Conservation (phyloP, 2,113 vertebrate species). For the Megalops atlanticus region DNA sequence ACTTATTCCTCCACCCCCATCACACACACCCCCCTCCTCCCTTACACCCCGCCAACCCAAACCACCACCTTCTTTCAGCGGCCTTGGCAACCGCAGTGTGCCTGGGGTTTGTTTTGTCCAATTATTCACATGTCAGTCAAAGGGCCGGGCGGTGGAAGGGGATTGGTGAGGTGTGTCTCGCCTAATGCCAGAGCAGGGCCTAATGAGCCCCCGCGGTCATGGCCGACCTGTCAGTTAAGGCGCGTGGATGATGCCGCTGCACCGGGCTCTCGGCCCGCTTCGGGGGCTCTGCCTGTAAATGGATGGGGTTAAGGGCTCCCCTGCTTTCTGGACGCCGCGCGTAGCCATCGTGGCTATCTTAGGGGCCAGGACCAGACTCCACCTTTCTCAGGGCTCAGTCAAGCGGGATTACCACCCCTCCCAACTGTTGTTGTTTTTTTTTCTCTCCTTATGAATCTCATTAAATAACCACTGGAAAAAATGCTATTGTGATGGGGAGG, state of each 20-base stretch:
- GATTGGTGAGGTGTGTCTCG: conserved; percentile 70
- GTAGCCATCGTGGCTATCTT: conserved; percentile 32
- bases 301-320: conserved; percentile 8
- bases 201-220: conserved; percentile 73
- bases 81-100: conserved; percentile 55
- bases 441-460: conserved; percentile 18
- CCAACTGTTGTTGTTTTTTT: not conserved
- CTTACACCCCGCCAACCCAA: not conserved
- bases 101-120: conserved; percentile 75
- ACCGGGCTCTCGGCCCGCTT: conserved; percentile 55
- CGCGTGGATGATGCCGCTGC: conserved; percentile 51
- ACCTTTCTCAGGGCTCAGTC: conserved; percentile 24
- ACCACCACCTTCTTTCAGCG: conserved; percentile 38
- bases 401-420: conserved; percentile 14
- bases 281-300: conserved; percentile 32
- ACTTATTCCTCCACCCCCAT: not conserved
- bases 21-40: not conserved
- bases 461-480: conserved; percentile 10
- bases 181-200: conserved; percentile 46
- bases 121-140: conserved; percentile 77
- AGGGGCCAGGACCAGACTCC: conserved; percentile 19
- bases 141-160: conserved; percentile 63
- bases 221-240: conserved; percentile 64
- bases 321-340: not conserved
- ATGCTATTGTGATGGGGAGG: not conserved